These are phyloP conservation scores for Pica pica DNA, from an alignment of 2,113 vertebrate genomes.

Conservation along the genomic window DNA sequence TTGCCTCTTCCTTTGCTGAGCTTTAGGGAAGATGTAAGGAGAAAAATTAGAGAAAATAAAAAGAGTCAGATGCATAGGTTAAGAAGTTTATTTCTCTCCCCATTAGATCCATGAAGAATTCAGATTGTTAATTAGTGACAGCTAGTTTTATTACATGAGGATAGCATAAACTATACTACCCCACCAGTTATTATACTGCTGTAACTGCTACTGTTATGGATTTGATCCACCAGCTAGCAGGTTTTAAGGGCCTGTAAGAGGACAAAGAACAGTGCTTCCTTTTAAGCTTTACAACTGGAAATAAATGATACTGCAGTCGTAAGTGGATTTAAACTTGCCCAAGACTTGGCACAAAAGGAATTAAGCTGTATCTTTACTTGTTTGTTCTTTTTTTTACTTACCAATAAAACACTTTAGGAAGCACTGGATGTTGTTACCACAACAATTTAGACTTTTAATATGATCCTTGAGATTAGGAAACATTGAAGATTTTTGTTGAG, in stretches of 20 bases:
- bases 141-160: not conserved
- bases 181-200: not conserved
- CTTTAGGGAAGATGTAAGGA: conserved; percentile 54
- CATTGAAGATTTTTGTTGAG: not conserved
- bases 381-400: not conserved
- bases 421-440: not conserved
- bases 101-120: not conserved
- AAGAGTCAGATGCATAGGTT: not conserved
- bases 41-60: not conserved
- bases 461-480: not conserved
- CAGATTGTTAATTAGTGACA: not conserved
- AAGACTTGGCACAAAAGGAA: not conserved
- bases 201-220: not conserved
- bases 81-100: not conserved
- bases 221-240: not conserved
- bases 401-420: not conserved
- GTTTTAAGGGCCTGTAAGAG: not conserved
- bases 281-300: not conserved
- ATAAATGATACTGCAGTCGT: not conserved
- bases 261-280: not conserved
- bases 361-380: not conserved
- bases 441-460: not conserved
- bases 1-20: conserved; percentile 86
- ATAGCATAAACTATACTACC: not conserved
- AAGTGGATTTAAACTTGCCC: not conserved